phyloP scores from a whole-genome alignment of 2,888 invertebrate species.

The Tachina lurida region DNA sequence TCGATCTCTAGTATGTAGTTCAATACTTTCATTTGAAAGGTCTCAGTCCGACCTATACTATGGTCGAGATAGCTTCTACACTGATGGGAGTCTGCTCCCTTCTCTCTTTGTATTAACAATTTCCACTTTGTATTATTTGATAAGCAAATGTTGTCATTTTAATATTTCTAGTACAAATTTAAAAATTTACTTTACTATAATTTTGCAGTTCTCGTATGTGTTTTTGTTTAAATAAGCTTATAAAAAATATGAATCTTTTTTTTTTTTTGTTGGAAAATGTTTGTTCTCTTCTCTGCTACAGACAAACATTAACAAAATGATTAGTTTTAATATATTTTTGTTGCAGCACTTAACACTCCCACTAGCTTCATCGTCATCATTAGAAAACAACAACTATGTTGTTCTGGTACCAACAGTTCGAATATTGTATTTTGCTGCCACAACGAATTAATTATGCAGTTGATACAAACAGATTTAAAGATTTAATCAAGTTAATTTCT shows the following conservation, averaged over 20 bases:
- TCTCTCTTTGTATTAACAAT: too few species aligned
- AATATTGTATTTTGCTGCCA: too few species aligned
- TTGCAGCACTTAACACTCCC: conserved; percentile 42
- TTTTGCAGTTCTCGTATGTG: too few species aligned
- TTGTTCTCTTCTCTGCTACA: background rate
- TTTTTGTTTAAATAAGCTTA: background rate
- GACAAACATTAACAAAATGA: conserved; percentile 26
- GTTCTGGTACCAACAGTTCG: background rate
- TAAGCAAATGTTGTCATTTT: too few species aligned
- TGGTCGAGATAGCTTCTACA: too few species aligned
- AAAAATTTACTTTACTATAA: too few species aligned
- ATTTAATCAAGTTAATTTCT: conserved; percentile 49
- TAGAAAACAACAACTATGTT: conserved; percentile 10
- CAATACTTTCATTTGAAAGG: too few species aligned
- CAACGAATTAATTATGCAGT: conserved; percentile 56
- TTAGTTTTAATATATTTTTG: conserved; percentile 29
- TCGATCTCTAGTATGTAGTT: too few species aligned
- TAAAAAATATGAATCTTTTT: background rate
- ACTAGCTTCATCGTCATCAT: conserved; percentile 9
- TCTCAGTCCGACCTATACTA: too few species aligned
- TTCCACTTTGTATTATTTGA: too few species aligned
- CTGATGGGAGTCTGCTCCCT: too few species aligned
- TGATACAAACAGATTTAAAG: conserved; percentile 42
- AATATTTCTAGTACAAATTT: too few species aligned
- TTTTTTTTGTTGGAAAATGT: background rate